phyloP scores from a whole-genome alignment of 2,797 vertebrate species.

The Hirundo rustica region DNA sequence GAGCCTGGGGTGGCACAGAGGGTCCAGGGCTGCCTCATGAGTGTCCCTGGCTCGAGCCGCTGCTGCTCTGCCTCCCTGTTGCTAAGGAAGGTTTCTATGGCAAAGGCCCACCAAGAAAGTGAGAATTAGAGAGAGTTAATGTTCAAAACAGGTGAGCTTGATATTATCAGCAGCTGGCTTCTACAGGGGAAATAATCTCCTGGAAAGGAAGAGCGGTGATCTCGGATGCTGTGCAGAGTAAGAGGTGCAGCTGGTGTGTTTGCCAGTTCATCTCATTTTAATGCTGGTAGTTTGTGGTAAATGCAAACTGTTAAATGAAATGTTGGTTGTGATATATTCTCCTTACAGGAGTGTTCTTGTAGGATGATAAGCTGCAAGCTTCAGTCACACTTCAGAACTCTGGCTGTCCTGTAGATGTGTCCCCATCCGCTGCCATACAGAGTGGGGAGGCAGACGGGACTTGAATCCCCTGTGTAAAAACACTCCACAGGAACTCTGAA shows the following conservation, averaged over 20 bases:
- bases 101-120: constrained; percentile 58
- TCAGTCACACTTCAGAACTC: not conserved
- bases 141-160: constrained; percentile 45
- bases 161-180: constrained; percentile 2
- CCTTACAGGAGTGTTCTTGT: not conserved
- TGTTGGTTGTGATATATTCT: not conserved
- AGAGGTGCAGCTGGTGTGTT: not conserved
- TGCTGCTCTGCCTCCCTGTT: constrained; percentile 29
- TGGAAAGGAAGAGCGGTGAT: not conserved
- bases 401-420: not conserved
- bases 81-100: constrained; percentile 74
- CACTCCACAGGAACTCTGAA: not conserved
- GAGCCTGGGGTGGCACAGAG: not conserved
- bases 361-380: not conserved
- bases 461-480: not conserved
- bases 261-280: not conserved
- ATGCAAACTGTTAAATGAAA: not conserved
- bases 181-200: not conserved
- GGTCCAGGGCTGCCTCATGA: not conserved
- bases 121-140: constrained; percentile 35
- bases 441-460: not conserved
- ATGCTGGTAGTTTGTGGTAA: not conserved
- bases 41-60: not conserved
- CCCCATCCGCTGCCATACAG: not conserved
- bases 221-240: not conserved